Evolutionary conservation across 2,113 vertebrate genomes (phyloP).

Genomic region (Theristicus caerulescens): DNA sequence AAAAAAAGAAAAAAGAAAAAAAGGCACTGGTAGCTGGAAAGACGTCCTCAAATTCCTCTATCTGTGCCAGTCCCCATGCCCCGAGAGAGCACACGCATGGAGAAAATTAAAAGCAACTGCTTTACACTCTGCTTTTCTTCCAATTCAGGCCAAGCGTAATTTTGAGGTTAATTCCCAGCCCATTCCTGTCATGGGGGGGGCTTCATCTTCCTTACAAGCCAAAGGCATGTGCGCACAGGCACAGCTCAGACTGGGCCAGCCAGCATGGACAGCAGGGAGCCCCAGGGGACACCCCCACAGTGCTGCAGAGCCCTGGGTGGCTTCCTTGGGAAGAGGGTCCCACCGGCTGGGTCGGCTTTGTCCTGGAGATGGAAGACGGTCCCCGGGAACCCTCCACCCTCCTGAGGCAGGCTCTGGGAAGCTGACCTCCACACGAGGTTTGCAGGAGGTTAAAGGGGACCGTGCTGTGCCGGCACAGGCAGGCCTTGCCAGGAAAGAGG

Average conservation of each 20-base stretch:
- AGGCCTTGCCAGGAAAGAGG: background rate
- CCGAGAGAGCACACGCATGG: background rate
- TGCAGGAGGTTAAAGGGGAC: background rate
- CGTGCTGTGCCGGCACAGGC: rapidly evolving
- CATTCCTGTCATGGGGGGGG: background rate
- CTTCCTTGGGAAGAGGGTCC: background rate
- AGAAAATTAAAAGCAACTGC: constrained; percentile 54
- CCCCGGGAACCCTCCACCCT: background rate
- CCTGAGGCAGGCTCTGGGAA: background rate
- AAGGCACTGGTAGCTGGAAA: constrained; percentile 26
- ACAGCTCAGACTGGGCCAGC: rapidly evolving
- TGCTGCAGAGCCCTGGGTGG: background rate
- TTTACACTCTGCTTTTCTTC: constrained; percentile 3
- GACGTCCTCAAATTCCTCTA: constrained; percentile 17
- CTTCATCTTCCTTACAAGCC: background rate
- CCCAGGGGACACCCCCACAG: rapidly evolving
- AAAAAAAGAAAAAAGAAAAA: background rate
- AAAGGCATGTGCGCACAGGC: background rate
- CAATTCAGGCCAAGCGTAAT: constrained; percentile 1
- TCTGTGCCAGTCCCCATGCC: constrained; percentile 59
- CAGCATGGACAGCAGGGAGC: rapidly evolving
- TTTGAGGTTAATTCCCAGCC: constrained; percentile 43
- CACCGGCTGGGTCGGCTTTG: background rate
- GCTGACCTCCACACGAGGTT: rapidly evolving
- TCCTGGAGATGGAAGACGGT: background rate